Conservation (phyloP, 2,113 vertebrate species). For the Lanius ludovicianus region DNA sequence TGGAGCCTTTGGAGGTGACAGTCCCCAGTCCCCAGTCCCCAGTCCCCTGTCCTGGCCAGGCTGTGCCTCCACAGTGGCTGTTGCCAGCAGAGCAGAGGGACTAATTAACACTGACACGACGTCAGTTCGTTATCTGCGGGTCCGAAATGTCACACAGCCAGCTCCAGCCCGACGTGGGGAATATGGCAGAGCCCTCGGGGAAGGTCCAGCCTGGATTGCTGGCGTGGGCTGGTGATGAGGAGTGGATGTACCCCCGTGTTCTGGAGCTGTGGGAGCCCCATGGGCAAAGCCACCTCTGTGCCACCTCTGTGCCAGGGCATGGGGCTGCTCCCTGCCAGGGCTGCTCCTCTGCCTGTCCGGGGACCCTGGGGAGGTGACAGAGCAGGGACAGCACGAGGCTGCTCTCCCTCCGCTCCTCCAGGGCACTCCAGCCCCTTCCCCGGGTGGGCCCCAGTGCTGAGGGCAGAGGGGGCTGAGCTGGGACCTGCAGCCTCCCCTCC, state of each 20-base stretch:
- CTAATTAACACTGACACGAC: conserved; percentile 20
- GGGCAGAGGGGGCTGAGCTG: background rate
- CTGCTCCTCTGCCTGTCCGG: background rate
- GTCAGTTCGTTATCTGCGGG: background rate
- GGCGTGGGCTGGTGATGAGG: background rate
- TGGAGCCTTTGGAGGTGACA: background rate
- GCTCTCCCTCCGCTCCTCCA: rapidly evolving
- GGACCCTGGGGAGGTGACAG: background rate
- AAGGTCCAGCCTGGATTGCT: background rate
- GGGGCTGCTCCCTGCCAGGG: background rate
- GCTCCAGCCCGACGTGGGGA: background rate
- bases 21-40: background rate
- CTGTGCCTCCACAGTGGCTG: background rate
- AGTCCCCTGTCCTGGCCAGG: background rate
- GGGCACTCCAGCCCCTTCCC: background rate
- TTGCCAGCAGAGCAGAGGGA: background rate
- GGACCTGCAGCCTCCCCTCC: background rate
- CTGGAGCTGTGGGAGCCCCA: rapidly evolving
- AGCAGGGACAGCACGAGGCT: background rate
- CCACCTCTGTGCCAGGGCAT: rapidly evolving
- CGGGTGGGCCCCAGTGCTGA: background rate
- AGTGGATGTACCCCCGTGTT: background rate
- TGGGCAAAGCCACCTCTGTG: background rate
- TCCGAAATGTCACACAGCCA: background rate
- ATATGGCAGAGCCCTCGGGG: background rate